A percentile compares a stretch with the other conserved stretches of the same genome.
These are phyloP conservation scores for Carabus problematicus DNA, from an alignment of 2,888 invertebrate species.

Conservation along the genomic window DNA sequence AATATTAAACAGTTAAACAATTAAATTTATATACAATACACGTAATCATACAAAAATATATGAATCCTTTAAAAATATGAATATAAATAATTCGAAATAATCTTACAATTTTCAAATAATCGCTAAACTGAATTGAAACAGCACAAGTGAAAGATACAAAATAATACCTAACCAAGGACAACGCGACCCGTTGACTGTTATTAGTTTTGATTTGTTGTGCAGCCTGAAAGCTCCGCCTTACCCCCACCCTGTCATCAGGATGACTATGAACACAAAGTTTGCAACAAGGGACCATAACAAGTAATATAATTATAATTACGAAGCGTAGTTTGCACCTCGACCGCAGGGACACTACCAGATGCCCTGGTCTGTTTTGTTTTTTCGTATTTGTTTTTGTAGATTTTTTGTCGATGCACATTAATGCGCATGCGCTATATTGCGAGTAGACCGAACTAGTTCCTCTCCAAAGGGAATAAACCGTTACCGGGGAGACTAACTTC, in stretches of 20 bases:
- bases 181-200: background rate
- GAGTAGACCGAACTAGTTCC: background rate
- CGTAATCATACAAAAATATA: too few relatives aligned
- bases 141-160: too few relatives aligned
- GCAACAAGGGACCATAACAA: constrained; percentile 1
- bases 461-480: background rate
- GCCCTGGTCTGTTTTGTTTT: background rate
- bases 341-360: background rate
- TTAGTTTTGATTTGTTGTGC: constrained; percentile 17
- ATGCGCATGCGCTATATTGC: background rate
- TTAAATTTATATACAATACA: too few relatives aligned
- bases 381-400: too few relatives aligned
- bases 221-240: background rate
- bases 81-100: too few relatives aligned
- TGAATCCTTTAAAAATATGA: too few relatives aligned
- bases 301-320: constrained; percentile 14
- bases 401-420: background rate
- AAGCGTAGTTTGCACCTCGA: constrained; percentile 4
- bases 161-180: background rate
- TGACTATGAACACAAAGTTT: constrained; percentile 5
- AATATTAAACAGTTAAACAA: too few relatives aligned
- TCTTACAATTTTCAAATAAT: too few relatives aligned
- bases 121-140: too few relatives aligned
- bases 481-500: background rate
- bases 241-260: background rate